These are phyloP conservation scores for Pogonognathellus flavescens DNA, from an alignment of 1,140 invertebrate species.

Conservation along the genomic window DNA sequence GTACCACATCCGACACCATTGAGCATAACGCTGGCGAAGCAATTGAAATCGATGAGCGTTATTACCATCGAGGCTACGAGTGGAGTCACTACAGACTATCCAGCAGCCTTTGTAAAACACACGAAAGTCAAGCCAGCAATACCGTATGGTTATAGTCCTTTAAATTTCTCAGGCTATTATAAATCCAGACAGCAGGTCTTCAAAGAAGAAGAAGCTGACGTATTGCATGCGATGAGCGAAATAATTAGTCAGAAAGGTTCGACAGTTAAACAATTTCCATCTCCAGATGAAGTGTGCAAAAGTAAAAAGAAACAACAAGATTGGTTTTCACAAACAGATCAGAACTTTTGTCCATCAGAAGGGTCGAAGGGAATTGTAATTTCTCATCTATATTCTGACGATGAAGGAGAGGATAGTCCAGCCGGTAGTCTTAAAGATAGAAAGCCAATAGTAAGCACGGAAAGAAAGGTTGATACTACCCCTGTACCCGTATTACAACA, in stretches of 20 bases:
- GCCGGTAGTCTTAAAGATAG: slow-evolving; percentile 39
- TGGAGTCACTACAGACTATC: slow-evolving; percentile 62
- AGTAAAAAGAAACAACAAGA: slow-evolving; percentile 52
- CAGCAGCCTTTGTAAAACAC: slow-evolving; percentile 54
- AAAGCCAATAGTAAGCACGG: neutral
- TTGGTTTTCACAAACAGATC: slow-evolving; percentile 59
- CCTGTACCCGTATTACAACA: slow-evolving; percentile 9
- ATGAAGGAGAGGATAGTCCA: slow-evolving; percentile 62
- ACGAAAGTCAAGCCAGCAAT: slow-evolving; percentile 64
- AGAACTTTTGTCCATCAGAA: slow-evolving; percentile 60
- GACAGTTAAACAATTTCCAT: neutral
- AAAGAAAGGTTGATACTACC: neutral
- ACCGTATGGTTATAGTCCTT: slow-evolving; percentile 62
- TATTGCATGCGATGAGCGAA: slow-evolving; percentile 63
- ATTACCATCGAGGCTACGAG: neutral
- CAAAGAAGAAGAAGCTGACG: slow-evolving; percentile 59
- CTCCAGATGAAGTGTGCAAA: slow-evolving; percentile 2
- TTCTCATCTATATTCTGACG: slow-evolving; percentile 66
- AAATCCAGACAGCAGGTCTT: slow-evolving; percentile 64
- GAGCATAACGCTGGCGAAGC: neutral
- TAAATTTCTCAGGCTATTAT: slow-evolving; percentile 60
- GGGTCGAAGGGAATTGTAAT: slow-evolving; percentile 62
- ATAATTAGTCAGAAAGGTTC: slow-evolving; percentile 55
- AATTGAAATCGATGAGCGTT: slow-evolving; percentile 34
- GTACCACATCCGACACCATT: slow-evolving; percentile 24